Base-by-base conservation (phyloP, 23 tunicate species). In the Clavelina lepadiformis region DNA sequence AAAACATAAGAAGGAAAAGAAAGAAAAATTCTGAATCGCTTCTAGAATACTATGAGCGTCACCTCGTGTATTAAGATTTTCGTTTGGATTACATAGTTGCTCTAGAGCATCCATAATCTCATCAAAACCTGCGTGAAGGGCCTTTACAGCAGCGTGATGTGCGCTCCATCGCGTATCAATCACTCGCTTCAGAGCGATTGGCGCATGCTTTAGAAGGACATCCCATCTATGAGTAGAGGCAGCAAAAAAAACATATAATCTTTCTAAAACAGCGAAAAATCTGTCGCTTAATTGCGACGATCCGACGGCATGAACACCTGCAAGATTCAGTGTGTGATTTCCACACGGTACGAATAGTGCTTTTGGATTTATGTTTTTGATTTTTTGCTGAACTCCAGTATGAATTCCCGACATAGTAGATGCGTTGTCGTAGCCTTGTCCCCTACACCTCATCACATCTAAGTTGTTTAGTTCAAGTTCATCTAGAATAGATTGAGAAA, bases 341-440 rank as follows among this genome's bases (percentile, higher is more conserved):
- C 75, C 75, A 69, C 63, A 28, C 75, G 63, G 75, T 69, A 69
- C 75, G 63, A 69, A 69, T 69, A 53, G 75, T 69, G 75, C 75
- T 69, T 69, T 69, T 69, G 75, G 63, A 69, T 69, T 69, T 69
- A 69, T 69, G 75, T 69, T 69, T 69, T 69, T 69, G 75, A 69
- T 69, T 69, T 8, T 69, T 69, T 33, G 75, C 75, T 69, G 75
- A 66, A 66, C 72, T 66, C 72, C 56, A 46, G 72, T 44, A 66
- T 66, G 72, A 66, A 66, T 66, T 66, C 63, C 75, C 75, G 63
- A 69, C 75, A 69, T 69, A 33, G 75, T 69, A 69, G 75, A 69
- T 69, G 75, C 75, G 75, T 54, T 69, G 75, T 69, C 63, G 75
- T 69, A 69, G 75, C 75, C 75, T 69, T 69, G 75, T 69, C 75